Evolutionary conservation across 2,797 vertebrate genomes (phyloP), one percentile per base, ranked within the genome.

Genomic region (Fundulus diaphanus): DNA sequence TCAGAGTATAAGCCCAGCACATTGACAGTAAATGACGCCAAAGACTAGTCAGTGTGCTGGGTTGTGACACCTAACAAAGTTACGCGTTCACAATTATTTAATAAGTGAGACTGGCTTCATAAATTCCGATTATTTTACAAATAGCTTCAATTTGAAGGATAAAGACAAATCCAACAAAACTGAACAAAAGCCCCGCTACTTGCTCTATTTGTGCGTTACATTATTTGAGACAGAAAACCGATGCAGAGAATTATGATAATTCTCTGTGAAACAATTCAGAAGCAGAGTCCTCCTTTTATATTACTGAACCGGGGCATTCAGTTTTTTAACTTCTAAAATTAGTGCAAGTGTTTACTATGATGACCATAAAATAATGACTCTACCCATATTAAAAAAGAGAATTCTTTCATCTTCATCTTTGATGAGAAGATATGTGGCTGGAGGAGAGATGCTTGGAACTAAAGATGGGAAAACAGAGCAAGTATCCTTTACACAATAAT

Each of bases 401-500:
- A n/a, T n/a, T 29, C 22, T 37, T 52, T 72, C 31, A 68, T 76
- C 72, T 68, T 87, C 49, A 67, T 82, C 68, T 88, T 66, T 81
- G 68, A 87, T 80, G 76, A 82, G 51, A 82, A 87, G 78, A 71
- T 79, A 61, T 74, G 59, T 42, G 72, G 4, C 52, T 71, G 13
- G 3, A 72, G 69, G 51, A 33, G 74, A 71, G 70, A 80, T 61
- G 44, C 71, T 15, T 61, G 69, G 31, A 68, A 73, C 71, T 74
- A 29, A 80, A 59, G 46, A 33, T 44, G 59, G 76, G 77, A 68
- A 77, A 54, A 75, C n/a, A 72, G 71, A 73, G 78, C 78, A n/a
- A 42, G 73, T 82, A 89, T 86, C 13, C 79, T 85, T 87, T 85
- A 77, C 72, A 88, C 44, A 66, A 82, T 80, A 74, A 87, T 89